These are phyloP conservation scores for Oreochromis mossambicus DNA, from an alignment of 2,797 vertebrate species.

Conservation along the genomic window DNA sequence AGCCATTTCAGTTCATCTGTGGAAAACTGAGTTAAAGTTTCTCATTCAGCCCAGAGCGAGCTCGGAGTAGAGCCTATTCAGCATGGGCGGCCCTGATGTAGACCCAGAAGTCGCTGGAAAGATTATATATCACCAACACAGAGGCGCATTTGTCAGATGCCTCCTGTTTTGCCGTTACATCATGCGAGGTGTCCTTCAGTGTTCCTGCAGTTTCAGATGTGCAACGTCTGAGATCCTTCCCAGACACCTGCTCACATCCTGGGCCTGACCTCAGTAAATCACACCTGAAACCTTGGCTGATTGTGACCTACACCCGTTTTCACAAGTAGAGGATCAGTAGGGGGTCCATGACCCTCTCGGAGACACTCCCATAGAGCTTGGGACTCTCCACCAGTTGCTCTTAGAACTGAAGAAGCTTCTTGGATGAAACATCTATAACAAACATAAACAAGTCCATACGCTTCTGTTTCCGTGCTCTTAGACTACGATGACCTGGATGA, in stretches of 20 bases:
- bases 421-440: background rate
- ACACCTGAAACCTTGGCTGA: background rate
- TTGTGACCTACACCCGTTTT: background rate
- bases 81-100: background rate
- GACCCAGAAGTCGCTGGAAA: background rate
- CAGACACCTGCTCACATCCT: background rate
- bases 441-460: background rate
- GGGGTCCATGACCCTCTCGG: accelerated
- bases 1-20: background rate
- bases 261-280: too few species aligned
- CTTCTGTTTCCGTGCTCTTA: background rate
- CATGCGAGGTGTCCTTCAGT: accelerated
- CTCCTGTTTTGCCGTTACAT: accelerated
- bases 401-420: background rate
- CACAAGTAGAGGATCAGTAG: background rate
- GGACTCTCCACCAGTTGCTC: background rate
- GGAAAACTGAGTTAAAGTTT: background rate
- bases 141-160: accelerated
- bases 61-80: background rate
- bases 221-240: background rate
- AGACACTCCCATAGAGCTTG: background rate
- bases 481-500: background rate
- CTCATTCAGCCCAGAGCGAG: background rate
- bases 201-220: background rate
- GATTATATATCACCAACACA: background rate